These are phyloP conservation scores for Nomada lathburiana DNA, from an alignment of 2,888 invertebrate species.

Conservation along the genomic window DNA sequence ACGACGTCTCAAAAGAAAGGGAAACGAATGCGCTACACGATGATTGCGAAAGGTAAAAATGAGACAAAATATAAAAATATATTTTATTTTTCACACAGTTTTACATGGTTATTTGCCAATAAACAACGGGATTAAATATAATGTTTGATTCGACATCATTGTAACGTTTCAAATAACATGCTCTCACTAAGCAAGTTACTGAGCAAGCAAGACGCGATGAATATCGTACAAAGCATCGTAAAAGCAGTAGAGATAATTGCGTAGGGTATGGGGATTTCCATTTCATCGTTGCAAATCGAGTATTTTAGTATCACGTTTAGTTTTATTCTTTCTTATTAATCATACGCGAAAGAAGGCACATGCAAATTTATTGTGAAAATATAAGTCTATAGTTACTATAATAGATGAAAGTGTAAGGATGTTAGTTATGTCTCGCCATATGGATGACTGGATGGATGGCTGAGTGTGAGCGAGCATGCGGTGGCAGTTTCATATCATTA, in stretches of 20 bases:
- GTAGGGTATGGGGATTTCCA: constrained; percentile 15
- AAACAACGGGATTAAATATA: constrained; percentile 55
- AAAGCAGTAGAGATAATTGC: constrained; percentile 55
- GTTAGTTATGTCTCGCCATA: too few relatives aligned
- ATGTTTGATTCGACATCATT: constrained; percentile 41
- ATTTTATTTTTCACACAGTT: constrained; percentile 69
- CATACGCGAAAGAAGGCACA: constrained; percentile 59
- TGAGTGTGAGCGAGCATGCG: too few relatives aligned
- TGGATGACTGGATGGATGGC: too few relatives aligned
- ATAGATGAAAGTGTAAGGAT: constrained; percentile 25
- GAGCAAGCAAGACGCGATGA: constrained; percentile 34
- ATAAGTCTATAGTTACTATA: constrained; percentile 33
- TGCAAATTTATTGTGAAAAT: constrained; percentile 41
- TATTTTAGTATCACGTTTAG: constrained; percentile 33
- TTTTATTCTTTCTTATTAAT: constrained; percentile 19
- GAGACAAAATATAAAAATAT: constrained; percentile 65
- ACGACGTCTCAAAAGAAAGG: too few relatives aligned
- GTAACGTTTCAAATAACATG: constrained; percentile 27
- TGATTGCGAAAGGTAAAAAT: neutral
- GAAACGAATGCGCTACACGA: too few relatives aligned
- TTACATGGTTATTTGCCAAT: constrained; percentile 62
- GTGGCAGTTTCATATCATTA: too few relatives aligned
- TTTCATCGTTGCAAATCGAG: constrained; percentile 46
- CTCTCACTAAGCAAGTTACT: constrained; percentile 12
- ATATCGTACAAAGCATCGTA: constrained; percentile 51